These are phyloP conservation scores for Anneissia japonica DNA, from an alignment of 35 echinoderm and acorn worm genomes.

Conservation along the genomic window DNA sequence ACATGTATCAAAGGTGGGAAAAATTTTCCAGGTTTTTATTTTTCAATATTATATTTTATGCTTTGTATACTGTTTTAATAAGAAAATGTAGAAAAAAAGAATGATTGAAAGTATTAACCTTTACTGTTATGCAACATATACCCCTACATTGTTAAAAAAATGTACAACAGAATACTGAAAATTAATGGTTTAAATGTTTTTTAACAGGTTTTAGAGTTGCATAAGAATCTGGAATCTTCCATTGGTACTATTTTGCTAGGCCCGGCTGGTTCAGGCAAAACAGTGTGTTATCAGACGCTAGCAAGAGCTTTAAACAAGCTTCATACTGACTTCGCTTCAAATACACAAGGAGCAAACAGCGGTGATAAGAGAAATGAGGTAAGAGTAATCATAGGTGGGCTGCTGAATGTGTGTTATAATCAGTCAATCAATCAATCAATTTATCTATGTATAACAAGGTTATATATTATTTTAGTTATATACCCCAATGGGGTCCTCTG, in stretches of 20 bases:
- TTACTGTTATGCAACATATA: too few relatives aligned
- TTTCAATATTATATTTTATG: neutral
- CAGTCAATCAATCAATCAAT: too few relatives aligned
- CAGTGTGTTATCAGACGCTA: conserved; percentile 83
- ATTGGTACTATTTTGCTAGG: conserved; percentile 73
- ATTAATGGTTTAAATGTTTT: neutral
- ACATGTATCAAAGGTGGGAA: conserved; percentile 80
- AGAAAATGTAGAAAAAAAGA: neutral
- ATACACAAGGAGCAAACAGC: conserved; percentile 9
- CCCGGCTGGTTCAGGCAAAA: conserved; percentile 82
- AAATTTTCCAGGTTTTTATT: too few relatives aligned
- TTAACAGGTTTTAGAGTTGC: conserved; percentile 70
- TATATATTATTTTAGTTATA: too few relatives aligned
- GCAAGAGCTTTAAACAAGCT: conserved; percentile 81
- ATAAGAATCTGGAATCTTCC: conserved; percentile 60
- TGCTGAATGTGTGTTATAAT: too few relatives aligned
- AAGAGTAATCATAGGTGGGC: too few relatives aligned
- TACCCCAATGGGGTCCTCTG: too few relatives aligned
- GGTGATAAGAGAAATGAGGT: neutral
- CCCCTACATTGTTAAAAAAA: too few relatives aligned
- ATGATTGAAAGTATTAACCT: too few relatives aligned
- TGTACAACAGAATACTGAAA: too few relatives aligned
- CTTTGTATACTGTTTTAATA: neutral
- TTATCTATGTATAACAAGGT: too few relatives aligned
- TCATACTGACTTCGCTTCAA: conserved; percentile 28